A percentile compares a stretch with the other conserved stretches of the same genome.
These are phyloP conservation scores for Caranx ignobilis DNA, from an alignment of 2,113 vertebrate species.

Conservation along the genomic window DNA sequence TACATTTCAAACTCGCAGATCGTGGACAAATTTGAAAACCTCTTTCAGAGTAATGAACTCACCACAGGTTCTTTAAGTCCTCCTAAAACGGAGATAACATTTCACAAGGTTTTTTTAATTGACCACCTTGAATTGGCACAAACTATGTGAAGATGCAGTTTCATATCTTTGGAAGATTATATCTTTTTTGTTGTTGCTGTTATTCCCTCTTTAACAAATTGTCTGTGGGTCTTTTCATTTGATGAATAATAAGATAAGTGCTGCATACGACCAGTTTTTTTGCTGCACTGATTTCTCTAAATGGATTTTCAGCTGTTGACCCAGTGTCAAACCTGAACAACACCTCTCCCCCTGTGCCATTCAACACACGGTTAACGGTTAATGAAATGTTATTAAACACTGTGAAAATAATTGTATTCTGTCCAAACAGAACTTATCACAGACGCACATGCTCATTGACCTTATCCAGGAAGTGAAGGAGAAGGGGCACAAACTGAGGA, in stretches of 20 bases:
- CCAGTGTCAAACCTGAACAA: not conserved
- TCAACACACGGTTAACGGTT: not conserved
- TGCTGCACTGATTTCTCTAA: not conserved
- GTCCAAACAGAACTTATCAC: constrained; percentile 91
- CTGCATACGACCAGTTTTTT: not conserved
- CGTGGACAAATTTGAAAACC: constrained; percentile 53
- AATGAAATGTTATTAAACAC: not conserved
- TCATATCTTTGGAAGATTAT: constrained; percentile 20
- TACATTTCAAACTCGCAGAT: constrained; percentile 53
- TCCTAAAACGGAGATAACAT: constrained; percentile 38
- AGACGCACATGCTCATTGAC: constrained; percentile 94
- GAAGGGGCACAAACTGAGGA: constrained; percentile 93
- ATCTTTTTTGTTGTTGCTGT: not conserved
- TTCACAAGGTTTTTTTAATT: constrained; percentile 50
- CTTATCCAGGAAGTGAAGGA: constrained; percentile 94
- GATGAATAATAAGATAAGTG: not conserved
- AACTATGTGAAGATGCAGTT: constrained; percentile 10
- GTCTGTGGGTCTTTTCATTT: not conserved
- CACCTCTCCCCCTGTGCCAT: not conserved
- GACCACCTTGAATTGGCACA: constrained; percentile 37
- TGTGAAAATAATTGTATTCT: constrained; percentile 11
- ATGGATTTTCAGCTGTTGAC: not conserved
- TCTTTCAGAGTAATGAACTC: constrained; percentile 60
- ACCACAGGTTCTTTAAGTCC: constrained; percentile 52
- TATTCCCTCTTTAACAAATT: not conserved